Base-by-base conservation (phyloP, 92 coral and sea anemone species). In the Parazoanthus atlanticus region DNA sequence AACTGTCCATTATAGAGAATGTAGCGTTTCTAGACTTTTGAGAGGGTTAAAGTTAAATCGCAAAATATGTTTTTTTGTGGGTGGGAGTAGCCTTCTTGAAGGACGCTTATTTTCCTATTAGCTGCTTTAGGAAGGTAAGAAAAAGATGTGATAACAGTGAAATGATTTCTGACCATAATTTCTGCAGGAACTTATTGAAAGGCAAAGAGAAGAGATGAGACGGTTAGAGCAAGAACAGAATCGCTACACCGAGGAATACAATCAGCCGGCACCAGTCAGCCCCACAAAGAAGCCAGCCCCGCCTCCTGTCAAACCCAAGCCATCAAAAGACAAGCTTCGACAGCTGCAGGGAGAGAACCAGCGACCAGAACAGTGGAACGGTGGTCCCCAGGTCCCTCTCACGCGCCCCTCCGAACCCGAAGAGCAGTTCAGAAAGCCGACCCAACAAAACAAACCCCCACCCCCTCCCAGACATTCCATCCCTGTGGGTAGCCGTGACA, bases 241-340 rank as follows among this genome's bases (percentile, higher is more conserved):
- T 69, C 90, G 84, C 21, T 84, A 86, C 67, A 73, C 54, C 5
- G 91, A 91, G 16, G 90, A 76, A 6, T 69, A 84, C 78, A 84
- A 84, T 67, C 87, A 56, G 1, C 69, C 78, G 15, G 56, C 21
- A 3, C 87, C 87, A 13, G 29, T 46, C 43, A 84, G 54, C 64
- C 66, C 87, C 3, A n/a, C 30, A 15, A 70, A 84, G n/a, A 93
- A 93, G 58, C 94, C 96, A 65, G 94, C 91, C 5, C 99, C 99
- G 5, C 99, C 99, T 38, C 96, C 98, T n/a, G 96, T 96, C 43
- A 93, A 91, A 11, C 99, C 99, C 43, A 96, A 96, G 74, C 99
- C 99, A 28, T 90, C 95, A 6, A 91, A 91, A 31, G 94, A 89
- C 40, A 95, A 91, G 74, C 80, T 93, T 17, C 85, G 43, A 1